Evolutionary conservation across 2,888 invertebrate species (phyloP).

Genomic region (Torymus auratus): DNA sequence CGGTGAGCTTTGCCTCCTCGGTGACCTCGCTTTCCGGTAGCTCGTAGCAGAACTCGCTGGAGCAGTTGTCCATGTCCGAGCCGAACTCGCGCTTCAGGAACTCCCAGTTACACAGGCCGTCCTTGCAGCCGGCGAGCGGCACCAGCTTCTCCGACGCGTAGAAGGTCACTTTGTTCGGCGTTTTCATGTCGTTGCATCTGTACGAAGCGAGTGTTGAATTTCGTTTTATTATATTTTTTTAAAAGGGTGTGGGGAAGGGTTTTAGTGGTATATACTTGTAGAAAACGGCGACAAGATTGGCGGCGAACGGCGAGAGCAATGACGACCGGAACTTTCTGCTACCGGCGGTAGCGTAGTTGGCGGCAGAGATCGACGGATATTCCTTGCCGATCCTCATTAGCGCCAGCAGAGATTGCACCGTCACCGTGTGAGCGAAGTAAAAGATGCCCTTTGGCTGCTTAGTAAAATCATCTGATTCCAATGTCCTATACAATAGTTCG

Average conservation of each 20-base stretch:
- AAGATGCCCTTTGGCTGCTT: too few relatives aligned
- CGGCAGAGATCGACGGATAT: constrained; percentile 79
- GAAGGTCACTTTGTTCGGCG: constrained; percentile 80
- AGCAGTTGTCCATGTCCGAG: constrained; percentile 63
- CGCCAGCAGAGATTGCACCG: constrained; percentile 80
- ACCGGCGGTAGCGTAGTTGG: constrained; percentile 79
- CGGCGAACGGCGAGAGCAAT: constrained; percentile 83
- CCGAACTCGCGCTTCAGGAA: constrained; percentile 80
- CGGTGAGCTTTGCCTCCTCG: too few relatives aligned
- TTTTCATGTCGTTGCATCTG: constrained; percentile 78
- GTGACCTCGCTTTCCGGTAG: too few relatives aligned
- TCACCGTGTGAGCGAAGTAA: constrained; percentile 79
- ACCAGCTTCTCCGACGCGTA: constrained; percentile 85
- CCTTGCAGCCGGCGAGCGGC: constrained; percentile 82
- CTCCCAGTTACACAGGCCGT: constrained; percentile 87
- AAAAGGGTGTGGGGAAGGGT: too few relatives aligned
- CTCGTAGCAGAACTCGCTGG: too few relatives aligned
- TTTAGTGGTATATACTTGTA: constrained; percentile 77
- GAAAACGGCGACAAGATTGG: constrained; percentile 86
- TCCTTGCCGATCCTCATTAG: constrained; percentile 82
- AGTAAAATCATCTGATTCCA: too few relatives aligned
- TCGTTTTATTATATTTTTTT: too few relatives aligned
- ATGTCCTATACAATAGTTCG: too few relatives aligned
- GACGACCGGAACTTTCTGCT: constrained; percentile 85
- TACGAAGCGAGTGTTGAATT: constrained; percentile 78